phyloP scores from a whole-genome alignment of 2,888 invertebrate species.

The Lasioglossum marginatum region DNA sequence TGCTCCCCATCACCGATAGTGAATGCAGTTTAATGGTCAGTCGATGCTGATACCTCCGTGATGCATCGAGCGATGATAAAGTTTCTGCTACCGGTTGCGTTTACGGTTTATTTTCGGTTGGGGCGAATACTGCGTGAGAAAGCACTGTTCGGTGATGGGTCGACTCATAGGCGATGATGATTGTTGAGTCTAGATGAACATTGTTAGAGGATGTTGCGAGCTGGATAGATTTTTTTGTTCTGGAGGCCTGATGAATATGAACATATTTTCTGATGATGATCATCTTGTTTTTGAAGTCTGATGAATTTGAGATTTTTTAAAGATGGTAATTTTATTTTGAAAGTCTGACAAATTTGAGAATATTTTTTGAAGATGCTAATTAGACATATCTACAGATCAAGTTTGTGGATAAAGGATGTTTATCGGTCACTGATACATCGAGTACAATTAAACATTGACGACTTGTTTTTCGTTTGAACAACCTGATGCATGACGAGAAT shows the following conservation, averaged over 20 bases:
- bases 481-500: no score
- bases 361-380: not conserved
- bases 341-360: not conserved
- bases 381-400: not conserved
- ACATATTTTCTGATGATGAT: not conserved
- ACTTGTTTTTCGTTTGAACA: no score
- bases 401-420: no score
- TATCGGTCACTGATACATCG: no score
- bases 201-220: not conserved
- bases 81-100: not conserved
- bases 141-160: not conserved
- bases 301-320: not conserved
- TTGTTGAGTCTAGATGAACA: not conserved
- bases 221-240: not conserved
- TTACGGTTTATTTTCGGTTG: not conserved
- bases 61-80: not conserved
- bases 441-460: no score
- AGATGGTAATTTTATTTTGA: not conserved
- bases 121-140: not conserved
- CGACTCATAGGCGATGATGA: not conserved
- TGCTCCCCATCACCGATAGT: not conserved
- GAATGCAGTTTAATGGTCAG: not conserved
- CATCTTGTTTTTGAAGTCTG: not conserved
- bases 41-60: conserved; percentile 1
- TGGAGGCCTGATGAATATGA: not conserved